These are phyloP conservation scores for Tromatobia lineatoria DNA, from an alignment of 2,888 invertebrate species.

Conservation along the genomic window DNA sequence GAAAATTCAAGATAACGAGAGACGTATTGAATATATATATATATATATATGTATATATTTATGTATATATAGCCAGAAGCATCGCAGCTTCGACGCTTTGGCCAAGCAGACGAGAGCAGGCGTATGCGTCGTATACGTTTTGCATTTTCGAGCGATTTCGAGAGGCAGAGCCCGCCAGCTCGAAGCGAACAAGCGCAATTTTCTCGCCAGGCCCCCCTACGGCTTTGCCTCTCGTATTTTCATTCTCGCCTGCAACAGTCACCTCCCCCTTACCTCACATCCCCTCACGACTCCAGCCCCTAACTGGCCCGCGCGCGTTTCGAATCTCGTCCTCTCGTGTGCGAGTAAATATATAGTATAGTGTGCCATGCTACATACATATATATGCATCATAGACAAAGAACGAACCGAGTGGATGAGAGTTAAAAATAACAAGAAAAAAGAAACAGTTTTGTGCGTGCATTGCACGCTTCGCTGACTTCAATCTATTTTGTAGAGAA, in stretches of 20 bases:
- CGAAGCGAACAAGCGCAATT: constrained; percentile 75
- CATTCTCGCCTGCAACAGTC: constrained; percentile 62
- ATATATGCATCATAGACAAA: constrained; percentile 30
- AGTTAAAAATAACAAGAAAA: constrained; percentile 26
- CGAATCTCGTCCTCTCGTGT: constrained; percentile 51
- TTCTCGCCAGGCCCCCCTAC: constrained; percentile 71
- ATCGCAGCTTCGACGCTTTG: constrained; percentile 15
- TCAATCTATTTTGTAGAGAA: constrained; percentile 75
- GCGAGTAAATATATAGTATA: constrained; percentile 8
- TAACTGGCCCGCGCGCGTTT: constrained; percentile 51
- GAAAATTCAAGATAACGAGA: constrained; percentile 65
- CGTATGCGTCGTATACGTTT: constrained; percentile 60
- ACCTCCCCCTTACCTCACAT: constrained; percentile 27
- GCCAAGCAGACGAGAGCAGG: constrained; percentile 4
- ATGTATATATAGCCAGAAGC: constrained; percentile 2
- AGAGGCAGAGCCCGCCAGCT: constrained; percentile 58
- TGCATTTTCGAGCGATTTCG: constrained; percentile 73
- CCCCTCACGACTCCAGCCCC: constrained; percentile 23
- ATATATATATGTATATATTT: neutral
- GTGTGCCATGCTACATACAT: constrained; percentile 7
- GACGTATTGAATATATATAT: constrained; percentile 32
- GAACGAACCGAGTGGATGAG: constrained; percentile 24
- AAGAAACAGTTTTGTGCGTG: constrained; percentile 59
- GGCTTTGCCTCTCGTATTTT: constrained; percentile 60
- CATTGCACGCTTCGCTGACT: constrained; percentile 72